These are phyloP conservation scores for Daboia siamensis DNA, from an alignment of 2,113 vertebrate species.

Conservation along the genomic window DNA sequence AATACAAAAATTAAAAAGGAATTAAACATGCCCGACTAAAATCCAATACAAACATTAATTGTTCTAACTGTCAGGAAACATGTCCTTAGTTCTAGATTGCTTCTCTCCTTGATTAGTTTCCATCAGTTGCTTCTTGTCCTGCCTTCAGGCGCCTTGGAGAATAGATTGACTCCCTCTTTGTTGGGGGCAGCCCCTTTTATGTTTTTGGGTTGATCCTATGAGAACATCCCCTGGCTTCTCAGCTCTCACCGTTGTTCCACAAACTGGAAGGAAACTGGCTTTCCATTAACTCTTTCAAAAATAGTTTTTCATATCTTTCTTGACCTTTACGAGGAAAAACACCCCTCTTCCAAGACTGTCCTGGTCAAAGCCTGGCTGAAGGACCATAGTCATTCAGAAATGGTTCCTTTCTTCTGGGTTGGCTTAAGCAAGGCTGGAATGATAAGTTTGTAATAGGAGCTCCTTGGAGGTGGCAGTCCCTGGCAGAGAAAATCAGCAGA, in stretches of 20 bases:
- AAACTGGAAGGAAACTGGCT: neutral
- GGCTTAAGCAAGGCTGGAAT: neutral
- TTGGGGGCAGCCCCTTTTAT: neutral
- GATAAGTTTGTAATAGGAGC: neutral
- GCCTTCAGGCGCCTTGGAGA: neutral
- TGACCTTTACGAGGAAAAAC: neutral
- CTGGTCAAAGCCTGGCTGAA: neutral
- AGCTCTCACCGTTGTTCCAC: neutral
- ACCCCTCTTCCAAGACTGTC: neutral
- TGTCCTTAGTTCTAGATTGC: neutral
- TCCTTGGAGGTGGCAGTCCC: neutral
- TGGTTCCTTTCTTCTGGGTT: neutral
- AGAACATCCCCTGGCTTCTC: neutral
- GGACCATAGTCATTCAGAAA: neutral
- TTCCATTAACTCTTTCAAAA: neutral
- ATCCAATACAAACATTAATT: too few species aligned
- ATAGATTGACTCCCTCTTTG: neutral
- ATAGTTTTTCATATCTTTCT: neutral
- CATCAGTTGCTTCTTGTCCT: neutral
- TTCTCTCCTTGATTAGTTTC: neutral
- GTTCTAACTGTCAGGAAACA: neutral
- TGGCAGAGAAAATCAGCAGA: constrained; percentile 4
- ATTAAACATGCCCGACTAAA: too few species aligned
- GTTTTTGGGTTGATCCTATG: neutral
- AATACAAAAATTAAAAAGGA: too few species aligned